phyloP scores from a whole-genome alignment of 2,888 invertebrate genomes.

The Hydriomena furcata region DNA sequence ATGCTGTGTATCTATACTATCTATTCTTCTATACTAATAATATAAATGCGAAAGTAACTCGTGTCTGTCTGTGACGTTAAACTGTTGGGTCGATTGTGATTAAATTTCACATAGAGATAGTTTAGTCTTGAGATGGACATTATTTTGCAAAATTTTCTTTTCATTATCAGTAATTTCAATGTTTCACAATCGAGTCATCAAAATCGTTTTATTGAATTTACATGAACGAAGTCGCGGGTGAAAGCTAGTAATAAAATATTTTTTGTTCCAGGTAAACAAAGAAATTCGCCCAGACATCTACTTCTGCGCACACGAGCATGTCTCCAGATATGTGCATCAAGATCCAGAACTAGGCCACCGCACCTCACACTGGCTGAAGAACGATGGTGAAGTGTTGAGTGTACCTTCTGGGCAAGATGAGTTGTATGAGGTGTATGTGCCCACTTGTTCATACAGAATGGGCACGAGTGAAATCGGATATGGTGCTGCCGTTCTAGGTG shows the following conservation, averaged over 20 bases:
- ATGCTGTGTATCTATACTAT: too few species aligned
- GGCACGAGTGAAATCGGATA: constrained; percentile 94
- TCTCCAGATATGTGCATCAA: constrained; percentile 83
- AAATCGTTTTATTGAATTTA: too few species aligned
- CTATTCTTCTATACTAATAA: too few species aligned
- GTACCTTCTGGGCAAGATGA: constrained; percentile 47
- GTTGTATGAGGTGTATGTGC: constrained; percentile 92
- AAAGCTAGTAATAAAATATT: background rate
- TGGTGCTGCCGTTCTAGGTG: constrained; percentile 90
- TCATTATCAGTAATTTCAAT: too few species aligned
- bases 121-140: too few species aligned
- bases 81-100: too few species aligned
- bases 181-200: too few species aligned
- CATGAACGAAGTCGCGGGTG: too few species aligned
- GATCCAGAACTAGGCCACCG: constrained; percentile 49
- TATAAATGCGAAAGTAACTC: too few species aligned
- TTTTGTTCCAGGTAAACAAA: constrained; percentile 84
- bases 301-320: constrained; percentile 88
- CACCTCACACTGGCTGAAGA: constrained; percentile 40
- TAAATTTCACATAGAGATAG: too few species aligned
- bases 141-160: too few species aligned
- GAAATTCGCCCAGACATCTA: constrained; percentile 74
- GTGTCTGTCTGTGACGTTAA: too few species aligned
- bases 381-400: constrained; percentile 41
- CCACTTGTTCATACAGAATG: constrained; percentile 98